Conservation (phyloP, 2,113 vertebrate genomes). For the Mus pahari region DNA sequence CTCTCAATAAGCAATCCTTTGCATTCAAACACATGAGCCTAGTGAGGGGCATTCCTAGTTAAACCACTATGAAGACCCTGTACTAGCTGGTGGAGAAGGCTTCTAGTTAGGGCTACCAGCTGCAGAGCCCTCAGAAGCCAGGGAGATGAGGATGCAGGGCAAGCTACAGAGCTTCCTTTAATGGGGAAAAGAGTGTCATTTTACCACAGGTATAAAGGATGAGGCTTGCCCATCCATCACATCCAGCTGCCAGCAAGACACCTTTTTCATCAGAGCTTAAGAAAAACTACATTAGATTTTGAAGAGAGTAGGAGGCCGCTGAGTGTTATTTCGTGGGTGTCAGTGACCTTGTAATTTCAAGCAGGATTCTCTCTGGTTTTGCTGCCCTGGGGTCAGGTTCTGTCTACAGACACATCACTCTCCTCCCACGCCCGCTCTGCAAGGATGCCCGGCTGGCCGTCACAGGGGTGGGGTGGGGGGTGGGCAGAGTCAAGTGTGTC, state of each 20-base stretch:
- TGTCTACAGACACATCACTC: background rate
- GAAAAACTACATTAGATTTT: slow-evolving; percentile 72
- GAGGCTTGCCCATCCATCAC: background rate
- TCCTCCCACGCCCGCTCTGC: background rate
- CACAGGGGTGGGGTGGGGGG: no score
- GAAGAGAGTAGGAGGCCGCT: slow-evolving; percentile 63
- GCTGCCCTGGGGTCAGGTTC: background rate
- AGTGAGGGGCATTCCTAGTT: background rate
- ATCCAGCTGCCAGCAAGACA: background rate
- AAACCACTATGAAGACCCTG: background rate
- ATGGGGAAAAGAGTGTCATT: background rate
- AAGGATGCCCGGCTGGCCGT: background rate
- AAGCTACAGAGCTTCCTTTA: background rate
- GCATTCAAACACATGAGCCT: background rate
- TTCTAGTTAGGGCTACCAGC: background rate
- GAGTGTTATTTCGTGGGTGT: slow-evolving; percentile 64
- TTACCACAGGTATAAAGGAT: background rate
- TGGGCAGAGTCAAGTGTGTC: slow-evolving; percentile 8
- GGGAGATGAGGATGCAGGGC: no score
- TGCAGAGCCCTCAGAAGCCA: no score
- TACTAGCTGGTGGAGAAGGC: background rate
- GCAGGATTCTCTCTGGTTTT: slow-evolving; percentile 48
- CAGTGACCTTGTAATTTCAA: slow-evolving; percentile 57
- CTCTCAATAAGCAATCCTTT: background rate
- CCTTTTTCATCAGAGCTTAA: slow-evolving; percentile 61